phyloP scores from a whole-genome alignment of 2,888 invertebrate genomes.

The Lapara coniferarum region DNA sequence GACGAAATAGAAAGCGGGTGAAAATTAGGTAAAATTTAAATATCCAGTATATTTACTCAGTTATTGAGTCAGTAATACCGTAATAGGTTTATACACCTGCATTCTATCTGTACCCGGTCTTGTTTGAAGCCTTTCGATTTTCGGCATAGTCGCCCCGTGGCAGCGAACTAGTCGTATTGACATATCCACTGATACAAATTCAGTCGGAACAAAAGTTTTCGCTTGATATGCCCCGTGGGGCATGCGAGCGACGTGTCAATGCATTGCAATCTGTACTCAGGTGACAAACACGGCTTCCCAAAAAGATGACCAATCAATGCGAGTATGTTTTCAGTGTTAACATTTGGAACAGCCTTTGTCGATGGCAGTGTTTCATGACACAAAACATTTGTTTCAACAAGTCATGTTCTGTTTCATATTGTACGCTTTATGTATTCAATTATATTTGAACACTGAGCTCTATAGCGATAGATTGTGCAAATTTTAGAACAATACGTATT shows the following conservation, averaged over 20 bases:
- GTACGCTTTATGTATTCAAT: too few relatives aligned
- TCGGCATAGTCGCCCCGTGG: not conserved
- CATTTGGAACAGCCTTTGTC: not conserved
- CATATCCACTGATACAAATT: not conserved
- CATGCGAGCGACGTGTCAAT: not conserved
- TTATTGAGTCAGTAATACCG: too few relatives aligned
- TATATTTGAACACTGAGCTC: too few relatives aligned
- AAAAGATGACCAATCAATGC: conserved; percentile 6
- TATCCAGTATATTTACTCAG: too few relatives aligned
- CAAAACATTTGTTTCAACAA: not conserved
- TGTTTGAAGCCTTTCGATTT: too few relatives aligned
- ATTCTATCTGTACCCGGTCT: too few relatives aligned
- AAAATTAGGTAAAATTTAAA: too few relatives aligned
- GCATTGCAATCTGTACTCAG: not conserved
- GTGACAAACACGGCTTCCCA: not conserved
- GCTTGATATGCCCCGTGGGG: conserved; percentile 1
- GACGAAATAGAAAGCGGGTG: too few relatives aligned
- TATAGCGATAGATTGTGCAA: too few relatives aligned
- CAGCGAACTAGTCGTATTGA: not conserved
- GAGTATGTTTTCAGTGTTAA: not conserved
- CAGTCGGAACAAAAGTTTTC: conserved; percentile 4
- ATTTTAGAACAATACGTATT: not conserved
- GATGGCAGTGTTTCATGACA: not conserved
- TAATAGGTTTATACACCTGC: too few relatives aligned
- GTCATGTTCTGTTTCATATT: not conserved